phyloP scores from a whole-genome alignment of 2,797 vertebrate species.

The Lutjanus argentimaculatus region DNA sequence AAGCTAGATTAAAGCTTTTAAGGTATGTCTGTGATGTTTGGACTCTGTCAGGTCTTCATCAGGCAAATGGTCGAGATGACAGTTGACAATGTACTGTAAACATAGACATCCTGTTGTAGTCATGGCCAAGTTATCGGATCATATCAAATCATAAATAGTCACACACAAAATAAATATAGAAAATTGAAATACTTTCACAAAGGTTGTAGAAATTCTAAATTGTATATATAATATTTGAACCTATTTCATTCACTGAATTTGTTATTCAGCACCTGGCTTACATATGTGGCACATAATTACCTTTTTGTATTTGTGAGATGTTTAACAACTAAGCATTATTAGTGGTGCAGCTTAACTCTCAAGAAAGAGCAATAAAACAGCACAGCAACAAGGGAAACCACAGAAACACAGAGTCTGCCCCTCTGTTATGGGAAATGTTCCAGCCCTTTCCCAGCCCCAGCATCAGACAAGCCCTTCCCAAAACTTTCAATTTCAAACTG shows the following conservation, averaged over 20 bases:
- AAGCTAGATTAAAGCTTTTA: constrained; percentile 7
- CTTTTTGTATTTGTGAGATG: constrained; percentile 5
- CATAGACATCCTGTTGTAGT: background rate
- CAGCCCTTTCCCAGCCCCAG: background rate
- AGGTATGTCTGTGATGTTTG: background rate
- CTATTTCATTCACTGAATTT: background rate
- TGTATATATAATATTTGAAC: background rate
- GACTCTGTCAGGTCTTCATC: background rate
- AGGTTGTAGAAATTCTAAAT: background rate
- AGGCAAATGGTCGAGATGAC: background rate
- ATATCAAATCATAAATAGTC: background rate
- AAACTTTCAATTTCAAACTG: constrained; percentile 16
- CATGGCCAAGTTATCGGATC: background rate
- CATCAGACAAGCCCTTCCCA: constrained; percentile 13
- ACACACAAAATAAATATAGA: background rate
- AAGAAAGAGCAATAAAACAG: constrained; percentile 7
- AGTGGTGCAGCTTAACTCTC: background rate
- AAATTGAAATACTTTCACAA: no score
- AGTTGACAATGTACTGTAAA: background rate
- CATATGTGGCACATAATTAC: background rate
- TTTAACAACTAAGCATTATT: constrained; percentile 14
- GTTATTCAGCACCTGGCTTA: background rate
- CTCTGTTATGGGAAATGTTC: constrained; percentile 3
- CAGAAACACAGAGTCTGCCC: constrained; percentile 6
- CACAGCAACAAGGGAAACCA: constrained; percentile 24